These are phyloP conservation scores for Phania funesta DNA, from an alignment of 2,888 invertebrate species.

Conservation along the genomic window DNA sequence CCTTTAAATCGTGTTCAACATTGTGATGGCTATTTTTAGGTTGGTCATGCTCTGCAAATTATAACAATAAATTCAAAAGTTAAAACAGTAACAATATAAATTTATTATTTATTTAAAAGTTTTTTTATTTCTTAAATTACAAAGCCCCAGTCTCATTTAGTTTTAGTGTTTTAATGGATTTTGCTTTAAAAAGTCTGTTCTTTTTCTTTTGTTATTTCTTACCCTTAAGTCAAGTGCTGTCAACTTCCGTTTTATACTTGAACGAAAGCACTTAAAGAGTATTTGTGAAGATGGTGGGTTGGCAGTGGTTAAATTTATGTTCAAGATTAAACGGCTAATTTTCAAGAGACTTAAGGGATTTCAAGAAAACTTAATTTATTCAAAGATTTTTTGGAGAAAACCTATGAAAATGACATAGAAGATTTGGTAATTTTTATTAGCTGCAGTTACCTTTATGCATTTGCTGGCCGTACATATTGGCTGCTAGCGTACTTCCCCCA, in stretches of 20 bases:
- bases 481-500: neutral
- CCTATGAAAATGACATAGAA: neutral
- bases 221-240: slow-evolving; percentile 60
- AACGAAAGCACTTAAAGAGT: slow-evolving; percentile 14
- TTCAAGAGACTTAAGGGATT: neutral
- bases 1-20: slow-evolving; percentile 83
- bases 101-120: slow-evolving; percentile 5
- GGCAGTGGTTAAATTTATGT: neutral
- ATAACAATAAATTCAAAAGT: slow-evolving; percentile 34
- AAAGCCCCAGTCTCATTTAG: neutral
- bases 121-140: slow-evolving; percentile 3
- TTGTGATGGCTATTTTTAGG: slow-evolving; percentile 52
- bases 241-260: slow-evolving; percentile 73
- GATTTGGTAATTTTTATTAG: too few relatives aligned
- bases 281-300: slow-evolving; percentile 31
- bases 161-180: slow-evolving; percentile 8
- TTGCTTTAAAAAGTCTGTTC: slow-evolving; percentile 8
- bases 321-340: slow-evolving; percentile 15
- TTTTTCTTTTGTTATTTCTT: slow-evolving; percentile 34
- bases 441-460: slow-evolving; percentile 67
- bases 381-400: neutral
- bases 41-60: slow-evolving; percentile 60
- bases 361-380: neutral
- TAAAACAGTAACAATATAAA: neutral
- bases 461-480: slow-evolving; percentile 55